These are phyloP conservation scores for Tenebrosternarchus preto DNA, from an alignment of 2,113 vertebrate genomes.

Conservation along the genomic window DNA sequence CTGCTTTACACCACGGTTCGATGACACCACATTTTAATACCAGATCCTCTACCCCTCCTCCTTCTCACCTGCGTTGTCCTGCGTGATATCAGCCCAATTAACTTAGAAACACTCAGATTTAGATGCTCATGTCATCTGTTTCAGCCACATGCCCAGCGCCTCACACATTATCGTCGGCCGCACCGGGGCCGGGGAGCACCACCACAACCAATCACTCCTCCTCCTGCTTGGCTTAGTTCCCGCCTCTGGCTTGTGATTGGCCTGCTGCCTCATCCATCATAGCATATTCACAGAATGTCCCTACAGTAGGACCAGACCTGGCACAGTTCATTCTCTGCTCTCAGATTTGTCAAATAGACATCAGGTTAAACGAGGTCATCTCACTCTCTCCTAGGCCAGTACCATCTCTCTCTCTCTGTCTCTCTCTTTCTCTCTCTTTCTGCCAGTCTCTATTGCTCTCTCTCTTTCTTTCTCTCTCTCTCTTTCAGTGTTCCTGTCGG, in stretches of 20 bases:
- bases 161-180: no score
- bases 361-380: no score
- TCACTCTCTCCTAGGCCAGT: conserved; percentile 14
- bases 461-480: conserved; percentile 43
- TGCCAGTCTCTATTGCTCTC: conserved; percentile 51
- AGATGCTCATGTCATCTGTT: conserved; percentile 5
- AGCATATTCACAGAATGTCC: neutral
- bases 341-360: no score
- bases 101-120: conserved; percentile 22
- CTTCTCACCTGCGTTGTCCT: conserved; percentile 8
- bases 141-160: neutral
- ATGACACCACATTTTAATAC: no score
- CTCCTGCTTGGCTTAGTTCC: neutral
- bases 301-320: no score
- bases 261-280: neutral
- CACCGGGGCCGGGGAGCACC: neutral
- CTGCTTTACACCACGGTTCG: no score
- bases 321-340: no score
- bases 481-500: conserved; percentile 13
- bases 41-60: no score
- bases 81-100: conserved; percentile 14
- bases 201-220: neutral
- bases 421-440: conserved; percentile 48
- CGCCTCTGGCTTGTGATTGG: neutral
- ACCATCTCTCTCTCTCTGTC: conserved; percentile 32